Evolutionary conservation across 1,140 invertebrate genomes (phyloP).

Genomic region (Dendrolimus punctatus): DNA sequence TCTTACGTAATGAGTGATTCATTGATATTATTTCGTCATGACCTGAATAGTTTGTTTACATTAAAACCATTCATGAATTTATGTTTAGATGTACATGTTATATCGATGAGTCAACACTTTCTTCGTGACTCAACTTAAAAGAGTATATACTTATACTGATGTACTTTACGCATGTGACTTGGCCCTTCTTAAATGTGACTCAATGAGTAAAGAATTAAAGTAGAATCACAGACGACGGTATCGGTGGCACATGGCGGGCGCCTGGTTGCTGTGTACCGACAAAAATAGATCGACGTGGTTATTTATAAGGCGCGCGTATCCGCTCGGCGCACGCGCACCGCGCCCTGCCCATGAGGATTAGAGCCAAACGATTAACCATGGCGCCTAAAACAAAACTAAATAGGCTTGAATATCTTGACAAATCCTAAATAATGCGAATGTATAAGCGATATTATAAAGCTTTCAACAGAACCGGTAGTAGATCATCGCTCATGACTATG

Average conservation of each 20-base stretch:
- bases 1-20: no score
- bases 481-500: slow-evolving; percentile 46
- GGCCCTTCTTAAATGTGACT: slow-evolving; percentile 29
- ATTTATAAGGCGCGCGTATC: slow-evolving; percentile 61
- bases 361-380: slow-evolving; percentile 21
- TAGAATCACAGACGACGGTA: slow-evolving; percentile 41
- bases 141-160: background rate
- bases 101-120: slow-evolving; percentile 8
- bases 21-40: no score
- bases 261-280: slow-evolving; percentile 42
- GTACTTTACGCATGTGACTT: slow-evolving; percentile 8
- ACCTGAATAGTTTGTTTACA: background rate
- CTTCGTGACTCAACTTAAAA: background rate
- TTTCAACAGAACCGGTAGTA: slow-evolving; percentile 36
- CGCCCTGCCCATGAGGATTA: slow-evolving; percentile 25
- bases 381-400: slow-evolving; percentile 11
- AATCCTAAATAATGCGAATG: no score
- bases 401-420: no score
- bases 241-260: slow-evolving; percentile 49
- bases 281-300: slow-evolving; percentile 54
- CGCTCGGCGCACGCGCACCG: slow-evolving; percentile 55
- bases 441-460: slow-evolving; percentile 23
- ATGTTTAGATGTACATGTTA: background rate
- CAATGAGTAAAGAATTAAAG: slow-evolving; percentile 33
- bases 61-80: background rate